Evolutionary conservation across 2,888 invertebrate genomes (phyloP), one percentile per base, ranked within the genome.

Genomic region (Uropetala carovei): DNA sequence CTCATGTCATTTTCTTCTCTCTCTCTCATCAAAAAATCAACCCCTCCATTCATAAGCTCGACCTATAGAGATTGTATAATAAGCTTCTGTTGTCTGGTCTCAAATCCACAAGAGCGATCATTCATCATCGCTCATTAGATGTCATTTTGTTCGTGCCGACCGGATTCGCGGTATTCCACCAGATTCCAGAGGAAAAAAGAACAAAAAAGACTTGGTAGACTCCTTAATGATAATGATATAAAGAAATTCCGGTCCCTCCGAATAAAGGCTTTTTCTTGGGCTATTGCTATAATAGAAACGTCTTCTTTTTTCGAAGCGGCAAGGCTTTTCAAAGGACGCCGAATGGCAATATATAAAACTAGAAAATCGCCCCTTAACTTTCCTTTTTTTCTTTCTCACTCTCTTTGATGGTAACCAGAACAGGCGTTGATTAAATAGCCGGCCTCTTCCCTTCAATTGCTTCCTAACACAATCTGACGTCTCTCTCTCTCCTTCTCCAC

Each of bases 111-210:
- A 83, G 43, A 14, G 27, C 59, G 27, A 86, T 30, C 64, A 64
- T 68, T 68, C 68, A 64, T 89, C 89, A 64, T 89, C n/a, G 64
- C 89, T 89, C 43, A 56, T 64, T 43, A 43, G 64, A 75, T 3
- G 13, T 10, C 10, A 27, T n/a, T 5, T 10, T 75, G 27, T 75
- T 11, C 75, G 22, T 7, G 11, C 13, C 13, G 27, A 18, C 13
- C n/a, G 11, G 13, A 27, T 27, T 27, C 75, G 60, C 13, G n/a
- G 11, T 13, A 27, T 27, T 27, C 75, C 22, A 8, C 11, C 4
- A 27, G 27, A 11, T 4, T 27, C 75, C 11, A 27, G 27, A 27
- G 11, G 10, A 75, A 75, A 75, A 0, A 10, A 7, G 10, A 75
- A 5, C 8, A 27, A 75, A n/a, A 13, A 27, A 27, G 13, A 14